A percentile compares a stretch with the other conserved stretches of the same genome.
Conservation (phyloP, 2,888 invertebrate species). For the Amaurobius ferox region DNA sequence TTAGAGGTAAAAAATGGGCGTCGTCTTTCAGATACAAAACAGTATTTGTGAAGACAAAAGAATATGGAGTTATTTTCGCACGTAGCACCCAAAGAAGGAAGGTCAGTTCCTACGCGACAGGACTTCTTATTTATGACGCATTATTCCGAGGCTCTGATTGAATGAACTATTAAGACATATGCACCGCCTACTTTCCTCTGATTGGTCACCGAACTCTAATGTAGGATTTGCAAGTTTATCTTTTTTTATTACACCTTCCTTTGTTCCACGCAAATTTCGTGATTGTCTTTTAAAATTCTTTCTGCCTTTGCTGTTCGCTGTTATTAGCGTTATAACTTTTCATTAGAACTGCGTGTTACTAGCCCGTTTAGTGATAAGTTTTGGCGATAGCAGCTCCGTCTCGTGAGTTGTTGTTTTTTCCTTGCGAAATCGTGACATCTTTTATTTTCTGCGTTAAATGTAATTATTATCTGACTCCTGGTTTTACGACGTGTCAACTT, state of each 20-base stretch:
- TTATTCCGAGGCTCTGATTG: conserved; percentile 1
- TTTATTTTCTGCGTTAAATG: neutral
- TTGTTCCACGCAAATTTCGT: conserved; percentile 12
- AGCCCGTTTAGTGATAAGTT: neutral
- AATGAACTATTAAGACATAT: conserved; percentile 7
- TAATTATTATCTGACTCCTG: conserved; percentile 1
- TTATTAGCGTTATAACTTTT: conserved; percentile 13
- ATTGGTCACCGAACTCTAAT: conserved; percentile 13
- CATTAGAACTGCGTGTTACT: neutral
- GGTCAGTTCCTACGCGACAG: conserved; percentile 24
- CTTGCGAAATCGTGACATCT: neutral
- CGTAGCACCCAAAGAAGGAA: neutral
- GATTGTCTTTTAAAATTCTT: conserved; percentile 7
- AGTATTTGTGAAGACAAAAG: neutral
- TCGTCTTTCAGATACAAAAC: neutral
- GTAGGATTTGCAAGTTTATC: conserved; percentile 14
- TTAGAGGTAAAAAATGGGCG: neutral
- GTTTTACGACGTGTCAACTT: neutral
- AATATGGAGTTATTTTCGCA: neutral
- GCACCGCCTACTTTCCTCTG: conserved; percentile 7
- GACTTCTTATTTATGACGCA: conserved; percentile 25
- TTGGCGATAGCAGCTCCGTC: neutral
- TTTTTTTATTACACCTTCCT: neutral
- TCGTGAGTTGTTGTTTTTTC: neutral
- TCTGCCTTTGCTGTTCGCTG: too few relatives aligned